Evolutionary conservation across 2,113 vertebrate species (phyloP).

Genomic region (Erpornis zantholeuca): DNA sequence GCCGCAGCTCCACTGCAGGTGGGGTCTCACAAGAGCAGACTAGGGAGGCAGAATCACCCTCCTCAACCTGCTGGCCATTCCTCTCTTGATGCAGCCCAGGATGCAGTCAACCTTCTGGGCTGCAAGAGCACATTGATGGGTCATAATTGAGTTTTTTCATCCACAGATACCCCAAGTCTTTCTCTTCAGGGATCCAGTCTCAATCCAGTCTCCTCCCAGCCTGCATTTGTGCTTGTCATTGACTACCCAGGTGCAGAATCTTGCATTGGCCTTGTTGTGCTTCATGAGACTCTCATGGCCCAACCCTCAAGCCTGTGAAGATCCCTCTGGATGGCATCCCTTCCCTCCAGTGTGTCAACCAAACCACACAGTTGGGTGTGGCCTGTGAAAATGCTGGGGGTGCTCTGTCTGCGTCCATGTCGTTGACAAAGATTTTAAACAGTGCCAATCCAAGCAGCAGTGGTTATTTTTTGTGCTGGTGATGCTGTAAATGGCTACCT

Average conservation of each 20-base stretch:
- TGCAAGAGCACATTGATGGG: fast-evolving
- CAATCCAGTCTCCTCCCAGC: neutral
- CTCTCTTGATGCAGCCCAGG: neutral
- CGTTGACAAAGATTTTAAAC: neutral
- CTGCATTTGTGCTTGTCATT: neutral
- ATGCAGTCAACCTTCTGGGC: neutral
- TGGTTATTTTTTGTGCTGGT: too few species aligned
- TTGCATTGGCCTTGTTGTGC: neutral
- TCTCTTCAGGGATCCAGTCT: neutral
- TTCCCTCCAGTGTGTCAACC: neutral
- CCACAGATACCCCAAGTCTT: neutral
- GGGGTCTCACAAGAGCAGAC: neutral
- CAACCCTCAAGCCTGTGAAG: neutral
- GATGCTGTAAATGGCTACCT: too few species aligned
- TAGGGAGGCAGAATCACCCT: neutral
- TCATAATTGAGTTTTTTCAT: neutral
- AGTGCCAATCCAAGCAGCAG: too few species aligned
- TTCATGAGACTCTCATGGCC: too few species aligned
- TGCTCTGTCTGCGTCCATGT: too few species aligned
- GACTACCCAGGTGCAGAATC: neutral
- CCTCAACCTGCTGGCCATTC: neutral
- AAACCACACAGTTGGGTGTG: neutral
- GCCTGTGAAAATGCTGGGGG: neutral
- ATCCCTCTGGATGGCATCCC: neutral
- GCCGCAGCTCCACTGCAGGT: neutral